Evolutionary conservation across 2,113 vertebrate genomes (phyloP), one percentile per base, ranked within the genome.

Genomic region (Manacus vitellinus): DNA sequence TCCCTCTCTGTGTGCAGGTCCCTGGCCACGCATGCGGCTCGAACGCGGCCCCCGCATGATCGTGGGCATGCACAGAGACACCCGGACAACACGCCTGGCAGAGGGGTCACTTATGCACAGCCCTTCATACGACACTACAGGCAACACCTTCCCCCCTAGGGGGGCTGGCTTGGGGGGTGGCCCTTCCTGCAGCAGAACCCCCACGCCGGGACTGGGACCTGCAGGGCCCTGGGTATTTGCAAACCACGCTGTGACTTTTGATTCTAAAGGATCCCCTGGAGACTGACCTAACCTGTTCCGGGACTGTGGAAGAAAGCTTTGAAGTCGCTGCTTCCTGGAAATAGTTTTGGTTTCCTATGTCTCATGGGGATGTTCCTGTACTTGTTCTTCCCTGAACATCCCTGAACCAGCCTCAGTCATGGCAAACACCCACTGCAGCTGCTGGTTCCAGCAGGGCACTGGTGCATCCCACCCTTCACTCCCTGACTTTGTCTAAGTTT

Each of bases 271-370:
- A 70, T 79, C 33, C 85, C 88, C 82, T 46, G 18, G 78, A 95
- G 90, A 92, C 83, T 55, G 54, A 83, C 28, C 16, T 8, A 73
- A 95, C 88, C 90, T 90, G 94, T 85, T 70, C 67, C 41, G 75
- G 90, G 75, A 14, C 33, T 23, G 39, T 3, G 41, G 62, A 91
- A 84, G 82, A 74, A 77, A 92, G 83, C 95, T 95, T 93, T 94
- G 94, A 93, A 88, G 92, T 61, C 74, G 85, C 56, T 78, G 24
- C 83, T 95, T 92, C 88, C 94, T 87, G 95, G 90, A 96, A 97
- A 47, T 41, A 52, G 51, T 82, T 71, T 76, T 84, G 71, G 30
- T 75, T 95, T 94, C 79, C 83, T 78, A 8, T 1, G 0, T 44
- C 19, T 37, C 56, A 2, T 5, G 56, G 51, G 37, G 88, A 75